Evolutionary conservation across 2,113 vertebrate species (phyloP).

Genomic region (Phoxinus phoxinus): DNA sequence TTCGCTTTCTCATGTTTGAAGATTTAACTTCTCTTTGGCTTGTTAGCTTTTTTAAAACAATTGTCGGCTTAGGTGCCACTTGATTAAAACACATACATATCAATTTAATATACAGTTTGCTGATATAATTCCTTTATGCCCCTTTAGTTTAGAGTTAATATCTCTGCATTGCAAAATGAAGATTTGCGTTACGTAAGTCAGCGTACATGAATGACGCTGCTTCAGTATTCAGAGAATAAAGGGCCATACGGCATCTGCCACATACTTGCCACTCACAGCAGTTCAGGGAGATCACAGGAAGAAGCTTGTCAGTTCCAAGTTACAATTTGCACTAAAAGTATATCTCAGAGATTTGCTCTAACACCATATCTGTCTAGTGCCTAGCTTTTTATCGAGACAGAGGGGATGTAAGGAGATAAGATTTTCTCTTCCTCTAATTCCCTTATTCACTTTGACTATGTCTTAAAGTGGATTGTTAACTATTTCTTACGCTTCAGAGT

Average conservation of each 20-base stretch:
- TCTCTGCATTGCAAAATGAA: slow-evolving; percentile 8
- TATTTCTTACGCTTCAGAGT: slow-evolving; percentile 58
- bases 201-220: background rate
- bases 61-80: background rate
- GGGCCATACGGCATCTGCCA: slow-evolving; percentile 62
- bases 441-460: slow-evolving; percentile 64
- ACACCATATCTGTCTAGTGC: slow-evolving; percentile 68
- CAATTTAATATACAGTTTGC: background rate
- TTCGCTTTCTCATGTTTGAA: slow-evolving; percentile 18
- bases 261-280: slow-evolving; percentile 65
- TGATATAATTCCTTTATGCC: background rate
- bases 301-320: slow-evolving; percentile 66
- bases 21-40: slow-evolving; percentile 14
- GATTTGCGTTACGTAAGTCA: slow-evolving; percentile 31
- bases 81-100: slow-evolving; percentile 1
- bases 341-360: slow-evolving; percentile 74
- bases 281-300: slow-evolving; percentile 68
- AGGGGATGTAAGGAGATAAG: slow-evolving; percentile 45
- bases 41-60: background rate
- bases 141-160: background rate
- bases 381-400: slow-evolving; percentile 59
- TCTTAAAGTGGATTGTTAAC: slow-evolving; percentile 65
- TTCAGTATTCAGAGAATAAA: slow-evolving; percentile 36
- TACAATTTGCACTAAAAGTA: slow-evolving; percentile 73
- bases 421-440: slow-evolving; percentile 58